Evolutionary conservation across 2,113 vertebrate genomes (phyloP).

Genomic region (Mesitornis unicolor): DNA sequence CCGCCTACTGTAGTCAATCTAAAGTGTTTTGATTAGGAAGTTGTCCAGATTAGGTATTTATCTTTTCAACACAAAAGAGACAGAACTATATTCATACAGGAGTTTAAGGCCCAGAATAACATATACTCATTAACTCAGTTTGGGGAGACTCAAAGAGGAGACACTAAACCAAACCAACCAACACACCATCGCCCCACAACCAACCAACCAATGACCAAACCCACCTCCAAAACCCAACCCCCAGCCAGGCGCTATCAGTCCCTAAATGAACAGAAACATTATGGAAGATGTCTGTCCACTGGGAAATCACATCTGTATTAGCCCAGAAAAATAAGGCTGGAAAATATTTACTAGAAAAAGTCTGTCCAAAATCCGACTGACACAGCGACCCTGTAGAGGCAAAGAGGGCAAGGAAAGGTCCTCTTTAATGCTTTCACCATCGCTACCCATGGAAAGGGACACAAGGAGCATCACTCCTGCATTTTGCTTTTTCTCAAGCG

Average conservation of each 20-base stretch:
- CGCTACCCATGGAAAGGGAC: background rate
- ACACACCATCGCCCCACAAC: background rate
- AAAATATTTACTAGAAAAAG: conserved; percentile 32
- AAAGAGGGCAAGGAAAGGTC: background rate
- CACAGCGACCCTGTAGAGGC: background rate
- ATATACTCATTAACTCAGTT: background rate
- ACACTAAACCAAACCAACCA: background rate
- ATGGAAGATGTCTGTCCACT: background rate
- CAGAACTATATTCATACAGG: background rate
- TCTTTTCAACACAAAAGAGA: background rate
- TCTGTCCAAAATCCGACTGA: background rate
- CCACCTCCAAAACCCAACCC: background rate
- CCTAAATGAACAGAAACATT: conserved; percentile 6
- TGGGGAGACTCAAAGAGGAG: accelerated
- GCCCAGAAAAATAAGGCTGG: background rate
- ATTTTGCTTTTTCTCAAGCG: background rate
- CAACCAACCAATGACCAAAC: background rate
- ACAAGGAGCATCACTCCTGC: background rate
- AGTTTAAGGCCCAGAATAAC: background rate
- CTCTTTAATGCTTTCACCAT: background rate
- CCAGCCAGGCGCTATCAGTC: background rate
- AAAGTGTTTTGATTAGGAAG: background rate
- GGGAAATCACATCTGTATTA: conserved; percentile 51
- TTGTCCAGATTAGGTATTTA: background rate
- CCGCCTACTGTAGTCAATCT: background rate